Evolutionary conservation across 2,888 invertebrate genomes (phyloP).

Genomic region (Eupeodes luniger): DNA sequence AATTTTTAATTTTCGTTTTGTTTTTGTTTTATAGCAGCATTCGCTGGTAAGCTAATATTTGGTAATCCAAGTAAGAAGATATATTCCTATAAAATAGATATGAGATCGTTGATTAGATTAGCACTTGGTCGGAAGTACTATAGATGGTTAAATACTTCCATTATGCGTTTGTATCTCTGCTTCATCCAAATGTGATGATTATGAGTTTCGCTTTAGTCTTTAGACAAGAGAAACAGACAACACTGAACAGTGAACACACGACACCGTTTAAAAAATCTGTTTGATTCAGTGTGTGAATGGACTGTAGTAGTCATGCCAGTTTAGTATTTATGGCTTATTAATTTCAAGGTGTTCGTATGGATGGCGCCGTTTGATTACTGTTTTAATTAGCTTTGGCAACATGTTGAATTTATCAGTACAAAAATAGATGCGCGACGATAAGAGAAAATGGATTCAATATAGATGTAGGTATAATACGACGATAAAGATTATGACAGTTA

Average conservation of each 20-base stretch:
- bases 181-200: not conserved
- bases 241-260: not conserved
- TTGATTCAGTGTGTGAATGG: conserved; percentile 37
- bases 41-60: conserved; percentile 34
- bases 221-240: not conserved
- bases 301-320: conserved; percentile 30
- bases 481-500: conserved; percentile 27
- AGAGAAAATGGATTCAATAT: conserved; percentile 16
- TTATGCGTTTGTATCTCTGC: conserved; percentile 17
- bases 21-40: conserved; percentile 7
- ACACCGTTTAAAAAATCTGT: not conserved
- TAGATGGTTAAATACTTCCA: conserved; percentile 3
- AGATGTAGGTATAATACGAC: not conserved
- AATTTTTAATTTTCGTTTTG: conserved; percentile 23
- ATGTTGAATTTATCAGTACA: conserved; percentile 61
- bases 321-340: conserved; percentile 69
- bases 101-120: conserved; percentile 43
- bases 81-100: not conserved
- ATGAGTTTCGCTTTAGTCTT: conserved; percentile 8
- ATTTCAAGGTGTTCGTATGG: conserved; percentile 69
- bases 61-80: not conserved
- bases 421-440: conserved; percentile 43
- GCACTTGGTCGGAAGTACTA: conserved; percentile 48
- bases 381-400: conserved; percentile 68
- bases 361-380: conserved; percentile 74